Base-by-base conservation (phyloP, 2,113 vertebrate species). In the Mesocricetus auratus region DNA sequence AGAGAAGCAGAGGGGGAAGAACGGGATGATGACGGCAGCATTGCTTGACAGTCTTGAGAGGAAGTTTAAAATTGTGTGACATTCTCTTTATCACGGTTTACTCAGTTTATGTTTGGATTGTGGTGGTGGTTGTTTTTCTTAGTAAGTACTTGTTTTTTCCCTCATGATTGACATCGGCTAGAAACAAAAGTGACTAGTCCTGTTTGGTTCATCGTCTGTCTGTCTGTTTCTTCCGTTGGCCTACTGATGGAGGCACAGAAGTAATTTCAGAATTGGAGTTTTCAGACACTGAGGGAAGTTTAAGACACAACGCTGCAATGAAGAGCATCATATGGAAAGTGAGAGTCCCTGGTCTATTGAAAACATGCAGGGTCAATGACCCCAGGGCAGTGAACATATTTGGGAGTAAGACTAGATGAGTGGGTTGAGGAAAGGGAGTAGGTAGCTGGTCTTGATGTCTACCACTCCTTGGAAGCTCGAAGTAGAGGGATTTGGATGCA, bases 321-420 rank as follows among this genome's bases (percentile, higher is more conserved):
- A 91, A 85, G 58, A 95, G 17, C 33, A 71, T 75, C 69, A 39
- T n/a, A 17, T 92, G 33, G n/a, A 82, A 95, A 31, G 47, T 11
- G 85, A 91, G 69, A 89, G 11, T 86, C 86, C 50, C 53, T 56
- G 24, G 29, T 86, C 90, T 94, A 91, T 86, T 96, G 36, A 89
- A 97, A 96, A 83, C 62, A 78, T 31, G 16, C 66, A 79, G 36
- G 15, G 53, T 90, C 90, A 92, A 3, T 95, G 89, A 93, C 53
- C 90, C 60, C 24, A 78, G 93, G 45, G 68, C 16, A 71, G 68
- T 39, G 26, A 89, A 11, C 42, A 19, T 29, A 89, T 73, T 62
- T 93, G 66, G 86, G 75, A 82, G 56, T 71, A 86, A 95, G 42
- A 85, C 31, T 79, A 95, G 64, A 89, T 26, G 62, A 95, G 5